Conservation (phyloP, 2,797 vertebrate species). For the Gymnothorax javanicus region DNA sequence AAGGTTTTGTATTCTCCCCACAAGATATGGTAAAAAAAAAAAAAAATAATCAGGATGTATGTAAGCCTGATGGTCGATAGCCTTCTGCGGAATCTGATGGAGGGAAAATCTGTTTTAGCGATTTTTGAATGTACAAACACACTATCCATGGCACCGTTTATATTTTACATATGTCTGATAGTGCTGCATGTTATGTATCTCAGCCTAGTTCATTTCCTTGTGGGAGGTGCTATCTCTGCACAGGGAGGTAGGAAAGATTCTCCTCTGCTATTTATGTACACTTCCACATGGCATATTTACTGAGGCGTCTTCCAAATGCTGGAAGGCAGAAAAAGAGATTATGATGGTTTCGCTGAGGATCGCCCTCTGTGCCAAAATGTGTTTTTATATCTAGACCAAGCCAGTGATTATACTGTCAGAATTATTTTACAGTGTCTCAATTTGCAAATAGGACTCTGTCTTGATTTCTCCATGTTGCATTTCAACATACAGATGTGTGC, state of each 20-base stretch:
- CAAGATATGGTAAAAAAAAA: conserved; percentile 72
- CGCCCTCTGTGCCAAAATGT: conserved; percentile 79
- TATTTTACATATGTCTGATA: conserved; percentile 76
- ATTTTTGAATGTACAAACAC: conserved; percentile 61
- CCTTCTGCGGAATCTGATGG: conserved; percentile 79
- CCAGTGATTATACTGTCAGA: conserved; percentile 84
- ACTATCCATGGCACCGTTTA: conserved; percentile 30
- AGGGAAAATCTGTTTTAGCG: conserved; percentile 67
- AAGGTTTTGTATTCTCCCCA: conserved; percentile 80
- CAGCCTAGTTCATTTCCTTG: conserved; percentile 80
- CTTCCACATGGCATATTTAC: conserved; percentile 86
- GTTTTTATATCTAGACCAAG: conserved; percentile 65
- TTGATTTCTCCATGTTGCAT: conserved; percentile 56
- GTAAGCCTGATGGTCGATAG: conserved; percentile 76
- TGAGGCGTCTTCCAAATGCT: conserved; percentile 78
- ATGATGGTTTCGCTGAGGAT: conserved; percentile 76
- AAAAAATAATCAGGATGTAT: conserved; percentile 41
- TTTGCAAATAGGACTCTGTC: conserved; percentile 85
- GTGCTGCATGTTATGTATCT: conserved; percentile 69
- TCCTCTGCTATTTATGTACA: conserved; percentile 36
- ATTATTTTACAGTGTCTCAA: conserved; percentile 85
- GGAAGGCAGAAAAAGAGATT: conserved; percentile 87
- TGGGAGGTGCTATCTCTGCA: conserved; percentile 71
- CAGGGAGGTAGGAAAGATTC: conserved; percentile 65
- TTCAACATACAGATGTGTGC: conserved; percentile 30